Evolutionary conservation across 2,888 invertebrate genomes (phyloP).

Genomic region (Sphecodes monilicornis): DNA sequence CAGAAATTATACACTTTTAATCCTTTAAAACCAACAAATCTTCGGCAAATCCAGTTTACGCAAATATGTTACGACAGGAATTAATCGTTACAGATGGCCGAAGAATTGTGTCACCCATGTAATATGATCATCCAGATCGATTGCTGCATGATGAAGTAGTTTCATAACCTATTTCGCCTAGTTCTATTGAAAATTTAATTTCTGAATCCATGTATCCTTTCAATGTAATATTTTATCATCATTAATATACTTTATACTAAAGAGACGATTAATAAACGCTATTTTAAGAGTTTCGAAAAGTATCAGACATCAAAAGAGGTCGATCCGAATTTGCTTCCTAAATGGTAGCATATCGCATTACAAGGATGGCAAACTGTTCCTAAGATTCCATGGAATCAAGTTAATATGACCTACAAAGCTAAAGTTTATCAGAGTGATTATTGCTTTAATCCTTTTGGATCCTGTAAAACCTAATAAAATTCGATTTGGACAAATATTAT

Average conservation of each 20-base stretch:
- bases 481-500: not conserved
- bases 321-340: too few relatives aligned
- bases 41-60: not conserved
- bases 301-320: not conserved
- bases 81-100: not conserved
- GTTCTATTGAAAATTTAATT: not conserved
- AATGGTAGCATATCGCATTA: too few relatives aligned
- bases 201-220: not conserved
- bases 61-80: not conserved
- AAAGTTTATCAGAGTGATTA: not conserved
- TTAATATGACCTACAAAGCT: not conserved
- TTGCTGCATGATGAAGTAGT: not conserved
- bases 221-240: not conserved
- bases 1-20: too few relatives aligned
- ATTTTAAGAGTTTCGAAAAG: not conserved
- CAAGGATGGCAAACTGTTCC: too few relatives aligned
- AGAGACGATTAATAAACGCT: not conserved
- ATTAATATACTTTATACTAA: not conserved
- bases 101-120: slow-evolving; percentile 9
- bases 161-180: not conserved
- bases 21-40: not conserved
- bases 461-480: not conserved
- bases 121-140: not conserved
- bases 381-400: not conserved
- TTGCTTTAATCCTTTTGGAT: not conserved